Evolutionary conservation across 2,797 vertebrate species (phyloP).

Genomic region (Anguilla obscura): DNA sequence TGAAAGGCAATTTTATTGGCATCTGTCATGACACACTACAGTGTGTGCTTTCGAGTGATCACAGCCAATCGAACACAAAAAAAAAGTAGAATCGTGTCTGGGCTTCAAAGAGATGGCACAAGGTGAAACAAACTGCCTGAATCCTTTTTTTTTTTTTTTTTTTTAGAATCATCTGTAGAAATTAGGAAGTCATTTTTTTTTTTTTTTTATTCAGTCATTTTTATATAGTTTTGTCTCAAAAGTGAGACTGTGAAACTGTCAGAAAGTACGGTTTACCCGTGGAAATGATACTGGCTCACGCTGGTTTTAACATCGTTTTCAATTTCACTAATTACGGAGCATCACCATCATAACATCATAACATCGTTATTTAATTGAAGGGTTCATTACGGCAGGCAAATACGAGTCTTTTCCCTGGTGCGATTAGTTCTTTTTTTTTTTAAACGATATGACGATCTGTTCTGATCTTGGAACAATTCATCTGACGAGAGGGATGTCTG

Average conservation of each 20-base stretch:
- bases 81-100: neutral
- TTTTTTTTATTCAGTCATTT: no score
- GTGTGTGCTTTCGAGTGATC: neutral
- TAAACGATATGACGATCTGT: neutral
- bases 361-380: conserved; percentile 58
- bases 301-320: neutral
- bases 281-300: neutral
- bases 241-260: neutral
- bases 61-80: neutral
- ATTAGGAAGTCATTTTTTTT: no score
- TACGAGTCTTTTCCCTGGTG: neutral
- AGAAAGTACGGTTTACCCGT: neutral
- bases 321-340: neutral
- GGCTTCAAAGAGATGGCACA: neutral
- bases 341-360: conserved; percentile 21
- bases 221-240: neutral
- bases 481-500: conserved; percentile 52
- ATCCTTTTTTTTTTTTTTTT: no score
- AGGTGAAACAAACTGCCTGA: neutral
- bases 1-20: neutral
- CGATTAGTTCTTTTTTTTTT: neutral
- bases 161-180: neutral
- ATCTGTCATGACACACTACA: neutral
- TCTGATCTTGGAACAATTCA: conserved; percentile 41
- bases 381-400: conserved; percentile 53